A percentile compares a stretch with the other conserved stretches of the same genome.
phyloP scores from a whole-genome alignment of 2,797 vertebrate species.

The Mus spretus region DNA sequence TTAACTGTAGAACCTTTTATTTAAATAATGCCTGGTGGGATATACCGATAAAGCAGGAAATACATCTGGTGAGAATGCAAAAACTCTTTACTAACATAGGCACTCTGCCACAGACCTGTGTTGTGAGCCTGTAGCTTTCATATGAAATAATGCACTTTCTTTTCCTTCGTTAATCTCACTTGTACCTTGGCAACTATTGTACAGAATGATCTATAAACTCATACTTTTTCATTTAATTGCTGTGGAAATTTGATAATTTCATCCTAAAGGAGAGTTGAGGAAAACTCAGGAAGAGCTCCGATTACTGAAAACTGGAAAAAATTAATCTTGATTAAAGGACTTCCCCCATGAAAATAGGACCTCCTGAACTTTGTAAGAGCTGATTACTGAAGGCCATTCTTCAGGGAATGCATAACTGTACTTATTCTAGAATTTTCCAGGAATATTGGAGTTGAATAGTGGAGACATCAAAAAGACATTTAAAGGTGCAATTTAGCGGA shows the following conservation, averaged over 20 bases:
- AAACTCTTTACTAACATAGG: constrained; percentile 27
- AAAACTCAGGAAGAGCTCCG: constrained; percentile 90
- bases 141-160: constrained; percentile 36
- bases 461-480: constrained; percentile 40
- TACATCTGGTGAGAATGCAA: constrained; percentile 42
- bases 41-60: constrained; percentile 22
- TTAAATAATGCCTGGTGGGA: constrained; percentile 29
- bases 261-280: constrained; percentile 87
- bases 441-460: constrained; percentile 56
- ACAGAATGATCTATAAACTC: constrained; percentile 80
- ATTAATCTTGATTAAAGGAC: constrained; percentile 92
- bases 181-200: constrained; percentile 77
- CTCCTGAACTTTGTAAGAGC: constrained; percentile 86
- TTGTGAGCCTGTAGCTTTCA: constrained; percentile 77
- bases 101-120: constrained; percentile 65
- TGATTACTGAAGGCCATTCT: constrained; percentile 84
- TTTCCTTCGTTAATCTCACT: constrained; percentile 74
- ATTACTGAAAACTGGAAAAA: constrained; percentile 91
- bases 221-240: constrained; percentile 88
- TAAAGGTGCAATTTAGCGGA: constrained; percentile 70
- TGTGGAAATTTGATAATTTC: constrained; percentile 94
- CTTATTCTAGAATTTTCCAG: constrained; percentile 65
- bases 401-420: constrained; percentile 47
- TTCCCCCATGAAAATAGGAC: constrained; percentile 88
- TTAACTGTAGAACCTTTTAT: constrained; percentile 68